phyloP scores from a whole-genome alignment of 2,888 invertebrate genomes.

The Erebia aethiops region DNA sequence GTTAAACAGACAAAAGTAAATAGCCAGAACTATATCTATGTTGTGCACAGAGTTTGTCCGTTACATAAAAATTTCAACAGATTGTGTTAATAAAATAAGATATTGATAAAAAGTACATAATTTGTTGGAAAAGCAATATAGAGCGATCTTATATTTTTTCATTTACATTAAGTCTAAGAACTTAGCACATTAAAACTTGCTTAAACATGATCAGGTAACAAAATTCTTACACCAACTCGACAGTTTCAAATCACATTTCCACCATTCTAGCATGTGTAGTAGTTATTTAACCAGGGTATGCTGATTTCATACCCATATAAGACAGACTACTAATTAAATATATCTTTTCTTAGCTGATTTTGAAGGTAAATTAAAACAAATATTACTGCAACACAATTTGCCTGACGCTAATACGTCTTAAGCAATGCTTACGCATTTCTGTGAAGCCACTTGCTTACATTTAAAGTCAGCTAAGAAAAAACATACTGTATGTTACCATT shows the following conservation, averaged over 20 bases:
- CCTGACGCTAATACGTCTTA: too few relatives aligned
- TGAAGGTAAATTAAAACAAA: too few relatives aligned
- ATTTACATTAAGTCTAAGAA: slow-evolving; percentile 33
- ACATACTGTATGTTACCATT: not conserved
- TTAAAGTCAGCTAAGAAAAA: too few relatives aligned
- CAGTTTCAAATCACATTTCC: slow-evolving; percentile 22
- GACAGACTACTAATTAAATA: not conserved
- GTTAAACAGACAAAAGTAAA: not conserved
- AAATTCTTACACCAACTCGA: slow-evolving; percentile 31
- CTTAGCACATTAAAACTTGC: slow-evolving; percentile 37
- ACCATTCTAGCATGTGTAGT: not conserved
- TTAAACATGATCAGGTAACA: slow-evolving; percentile 43
- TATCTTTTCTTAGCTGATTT: not conserved
- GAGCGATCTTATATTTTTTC: slow-evolving; percentile 22
- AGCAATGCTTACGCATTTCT: too few relatives aligned
- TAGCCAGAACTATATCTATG: not conserved
- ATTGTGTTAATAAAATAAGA: slow-evolving; percentile 2
- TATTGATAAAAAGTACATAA: slow-evolving; percentile 16
- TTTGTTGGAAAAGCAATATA: slow-evolving; percentile 20
- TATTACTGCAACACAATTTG: too few relatives aligned
- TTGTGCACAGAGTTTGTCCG: not conserved
- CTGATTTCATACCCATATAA: not conserved
- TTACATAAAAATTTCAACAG: slow-evolving; percentile 13
- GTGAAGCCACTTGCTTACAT: too few relatives aligned
- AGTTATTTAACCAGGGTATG: not conserved